These are phyloP conservation scores for Drosophila tsacasi DNA, from an alignment of 1,140 invertebrate species.

Conservation along the genomic window DNA sequence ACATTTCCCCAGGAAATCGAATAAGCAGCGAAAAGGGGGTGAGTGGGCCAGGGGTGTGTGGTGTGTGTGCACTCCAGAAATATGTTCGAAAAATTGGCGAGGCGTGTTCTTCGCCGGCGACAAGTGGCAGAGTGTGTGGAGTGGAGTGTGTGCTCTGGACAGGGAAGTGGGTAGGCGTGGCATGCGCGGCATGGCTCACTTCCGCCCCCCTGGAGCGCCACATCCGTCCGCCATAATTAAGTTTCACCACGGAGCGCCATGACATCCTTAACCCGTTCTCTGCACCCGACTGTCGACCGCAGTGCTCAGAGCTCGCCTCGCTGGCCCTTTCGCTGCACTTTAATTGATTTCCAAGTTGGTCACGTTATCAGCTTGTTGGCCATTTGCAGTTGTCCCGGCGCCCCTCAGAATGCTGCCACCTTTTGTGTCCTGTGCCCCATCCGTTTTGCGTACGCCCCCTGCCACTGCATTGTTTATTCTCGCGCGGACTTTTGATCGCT, in stretches of 20 bases:
- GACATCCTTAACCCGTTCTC: slow-evolving; percentile 15
- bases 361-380: slow-evolving; percentile 70
- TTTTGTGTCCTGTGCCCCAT: slow-evolving; percentile 5
- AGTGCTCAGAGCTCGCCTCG: slow-evolving; percentile 7
- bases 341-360: slow-evolving; percentile 80
- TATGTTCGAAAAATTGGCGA: slow-evolving; percentile 79
- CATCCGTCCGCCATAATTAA: slow-evolving; percentile 80
- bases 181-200: slow-evolving; percentile 55
- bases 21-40: not conserved
- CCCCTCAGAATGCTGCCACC: not conserved
- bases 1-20: slow-evolving; percentile 44
- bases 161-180: slow-evolving; percentile 34
- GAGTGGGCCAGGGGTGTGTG: slow-evolving; percentile 12
- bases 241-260: slow-evolving; percentile 48
- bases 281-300: slow-evolving; percentile 14
- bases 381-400: slow-evolving; percentile 58
- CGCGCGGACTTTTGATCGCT: slow-evolving; percentile 31
- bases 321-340: slow-evolving; percentile 56
- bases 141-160: slow-evolving; percentile 5
- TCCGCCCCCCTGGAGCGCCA: slow-evolving; percentile 71
- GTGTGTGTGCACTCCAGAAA: slow-evolving; percentile 60
- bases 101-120: slow-evolving; percentile 60
- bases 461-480: slow-evolving; percentile 33
- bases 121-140: slow-evolving; percentile 49
- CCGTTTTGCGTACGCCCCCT: slow-evolving; percentile 28